Percentiles rank a stretch among this genome's conserved stretches.
phyloP scores from a whole-genome alignment of 2,888 invertebrate species.

The Autographa gamma region DNA sequence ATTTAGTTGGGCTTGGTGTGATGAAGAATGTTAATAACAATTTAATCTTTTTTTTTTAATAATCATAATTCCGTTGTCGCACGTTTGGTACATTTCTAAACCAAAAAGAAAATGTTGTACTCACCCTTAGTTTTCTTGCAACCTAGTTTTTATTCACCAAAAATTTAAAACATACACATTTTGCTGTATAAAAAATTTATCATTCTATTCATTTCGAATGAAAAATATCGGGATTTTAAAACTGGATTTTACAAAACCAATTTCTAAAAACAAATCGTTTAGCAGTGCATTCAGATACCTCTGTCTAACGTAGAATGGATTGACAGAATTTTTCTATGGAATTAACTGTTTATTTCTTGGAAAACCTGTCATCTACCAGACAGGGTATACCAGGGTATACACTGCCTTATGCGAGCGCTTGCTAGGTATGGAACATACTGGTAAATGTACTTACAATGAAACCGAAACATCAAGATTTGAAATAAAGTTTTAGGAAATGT shows the following conservation, averaged over 20 bases:
- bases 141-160: too few species aligned
- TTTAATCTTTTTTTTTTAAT: too few species aligned
- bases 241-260: neutral
- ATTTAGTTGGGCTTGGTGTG: too few species aligned
- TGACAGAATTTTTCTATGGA: neutral
- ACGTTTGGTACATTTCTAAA: too few species aligned
- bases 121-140: too few species aligned
- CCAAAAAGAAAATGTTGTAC: too few species aligned
- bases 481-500: neutral
- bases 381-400: neutral
- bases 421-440: neutral
- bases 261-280: neutral
- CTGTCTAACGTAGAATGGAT: neutral
- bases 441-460: neutral
- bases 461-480: neutral
- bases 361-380: neutral
- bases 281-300: neutral
- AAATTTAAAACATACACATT: too few species aligned
- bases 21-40: too few species aligned
- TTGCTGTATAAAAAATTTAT: too few species aligned
- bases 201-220: too few species aligned
- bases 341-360: neutral
- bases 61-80: too few species aligned
- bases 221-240: too few species aligned
- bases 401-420: neutral